phyloP scores from a whole-genome alignment of 1,140 invertebrate species.

The Drosophila orosa region DNA sequence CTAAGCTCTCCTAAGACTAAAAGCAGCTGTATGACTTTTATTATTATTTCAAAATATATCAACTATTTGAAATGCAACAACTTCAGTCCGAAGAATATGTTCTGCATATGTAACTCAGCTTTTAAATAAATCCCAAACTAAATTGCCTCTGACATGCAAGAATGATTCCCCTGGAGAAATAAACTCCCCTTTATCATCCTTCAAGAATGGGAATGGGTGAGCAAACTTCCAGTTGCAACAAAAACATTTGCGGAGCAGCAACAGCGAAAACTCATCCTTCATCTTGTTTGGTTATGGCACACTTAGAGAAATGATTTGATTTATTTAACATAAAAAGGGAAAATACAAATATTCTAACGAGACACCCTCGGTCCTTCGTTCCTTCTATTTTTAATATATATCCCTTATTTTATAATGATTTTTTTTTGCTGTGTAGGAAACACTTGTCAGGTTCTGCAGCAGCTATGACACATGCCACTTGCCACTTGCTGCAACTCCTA shows the following conservation, averaged over 20 bases:
- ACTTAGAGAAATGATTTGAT: not conserved
- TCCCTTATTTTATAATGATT: no score
- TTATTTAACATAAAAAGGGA: no score
- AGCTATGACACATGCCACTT: conserved; percentile 52
- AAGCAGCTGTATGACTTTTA: no score
- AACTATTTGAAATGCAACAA: not conserved
- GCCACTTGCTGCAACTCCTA: conserved; percentile 28
- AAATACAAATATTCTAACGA: not conserved
- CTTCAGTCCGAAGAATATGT: not conserved
- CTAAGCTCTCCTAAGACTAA: not conserved
- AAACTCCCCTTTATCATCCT: conserved; percentile 11
- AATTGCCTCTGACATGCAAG: conserved; percentile 32
- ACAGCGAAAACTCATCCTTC: conserved; percentile 18
- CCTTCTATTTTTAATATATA: not conserved
- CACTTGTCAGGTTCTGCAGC: conserved; percentile 42
- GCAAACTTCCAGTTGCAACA: conserved; percentile 31
- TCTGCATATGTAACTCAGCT: conserved; percentile 32
- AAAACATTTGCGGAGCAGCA: conserved; percentile 32
- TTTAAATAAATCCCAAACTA: conserved; percentile 36
- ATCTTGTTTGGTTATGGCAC: not conserved
- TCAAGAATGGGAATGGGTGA: not conserved
- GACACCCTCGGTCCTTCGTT: not conserved
- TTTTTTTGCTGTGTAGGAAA: conserved; percentile 9
- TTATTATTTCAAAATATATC: conserved; percentile 7
- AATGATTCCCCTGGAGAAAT: conserved; percentile 12